A percentile compares a stretch with the other conserved stretches of the same genome.
Conservation (phyloP, 2,113 vertebrate genomes). For the Ovibos moschatus region DNA sequence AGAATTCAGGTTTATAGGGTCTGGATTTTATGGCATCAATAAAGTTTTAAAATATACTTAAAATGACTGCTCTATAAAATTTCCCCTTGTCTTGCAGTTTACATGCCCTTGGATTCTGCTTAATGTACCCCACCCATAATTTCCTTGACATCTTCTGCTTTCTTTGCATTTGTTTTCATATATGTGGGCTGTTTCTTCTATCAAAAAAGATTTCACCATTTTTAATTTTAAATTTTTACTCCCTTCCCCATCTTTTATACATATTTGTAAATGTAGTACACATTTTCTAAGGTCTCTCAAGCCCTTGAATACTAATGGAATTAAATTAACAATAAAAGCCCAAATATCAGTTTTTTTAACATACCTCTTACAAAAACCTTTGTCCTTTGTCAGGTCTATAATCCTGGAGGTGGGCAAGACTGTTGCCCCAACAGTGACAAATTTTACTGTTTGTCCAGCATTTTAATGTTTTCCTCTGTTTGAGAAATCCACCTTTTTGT, state of each 20-base stretch:
- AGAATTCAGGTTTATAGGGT: constrained; percentile 6
- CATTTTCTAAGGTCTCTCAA: not conserved
- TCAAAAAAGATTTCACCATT: not conserved
- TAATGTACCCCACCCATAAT: not conserved
- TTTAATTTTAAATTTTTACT: not conserved
- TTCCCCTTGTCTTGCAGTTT: constrained; percentile 43
- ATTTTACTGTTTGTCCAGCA: not conserved
- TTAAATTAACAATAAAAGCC: not conserved
- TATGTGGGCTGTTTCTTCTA: not conserved
- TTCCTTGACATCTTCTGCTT: constrained; percentile 7
- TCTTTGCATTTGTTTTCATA: not conserved
- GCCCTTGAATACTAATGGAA: not conserved
- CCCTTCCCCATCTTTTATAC: not conserved
- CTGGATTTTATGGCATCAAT: constrained; percentile 56
- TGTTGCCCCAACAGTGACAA: not conserved
- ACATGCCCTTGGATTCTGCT: not conserved
- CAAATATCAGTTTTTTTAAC: not conserved
- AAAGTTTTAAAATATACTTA: constrained; percentile 58
- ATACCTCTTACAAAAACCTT: not conserved
- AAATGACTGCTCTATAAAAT: constrained; percentile 50
- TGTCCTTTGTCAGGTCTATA: not conserved
- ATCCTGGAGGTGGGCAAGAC: not conserved
- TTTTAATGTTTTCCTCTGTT: not conserved
- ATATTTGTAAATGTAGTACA: not conserved
- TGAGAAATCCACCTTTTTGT: not conserved